Evolutionary conservation across 2,888 invertebrate species (phyloP), one percentile per base, ranked within the genome.

Genomic region (Ormyrus rosae): DNA sequence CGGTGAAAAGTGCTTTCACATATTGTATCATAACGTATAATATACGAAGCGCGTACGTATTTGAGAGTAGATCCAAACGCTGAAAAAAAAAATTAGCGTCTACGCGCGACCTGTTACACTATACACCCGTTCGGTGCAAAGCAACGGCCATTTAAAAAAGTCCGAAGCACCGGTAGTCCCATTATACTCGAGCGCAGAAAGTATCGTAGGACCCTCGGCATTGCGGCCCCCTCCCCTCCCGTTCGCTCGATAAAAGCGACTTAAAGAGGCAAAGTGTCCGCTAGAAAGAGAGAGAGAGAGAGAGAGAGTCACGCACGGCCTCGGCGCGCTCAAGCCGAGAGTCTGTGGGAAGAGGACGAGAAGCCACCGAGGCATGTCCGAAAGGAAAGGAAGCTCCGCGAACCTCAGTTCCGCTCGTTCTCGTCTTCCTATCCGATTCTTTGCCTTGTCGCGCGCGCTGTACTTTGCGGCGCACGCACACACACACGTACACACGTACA

Each of bases 351-450:
- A 85, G 90, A 90, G 89, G 88, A 89, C 88, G 88, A 85, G 85
- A 61, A 86, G 83, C 84, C 88, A 89, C 86, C 89, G 84, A 88
- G 87, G 88, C 89, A 87, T 89, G 85, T 89, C 89, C 86, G 85
- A 89, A 80, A 88, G 88, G 86, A 90, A 90, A 90, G 90, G 88
- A 90, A 90, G 89, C 89, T 89, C 90, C 87, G 87, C 90, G 89
- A 90, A 90, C 87, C 90, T 87, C 88, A 91, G 90, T 91, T 91
- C 90, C 90, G 90, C 90, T 89, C 87, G 87, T 88, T 88, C 89
- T 86, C 87, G 86, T 88, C 88, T 89, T 89, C 87, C 88, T 88
- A 86, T 86, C 83, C 85, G 83, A 81, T 82, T 83, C 83, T 83
- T 81, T 76, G 69, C 76, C 78, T 69, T 68, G 60, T 81, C 51